Conservation (phyloP, 2,113 vertebrate species). For the Ovis canadensis region DNA sequence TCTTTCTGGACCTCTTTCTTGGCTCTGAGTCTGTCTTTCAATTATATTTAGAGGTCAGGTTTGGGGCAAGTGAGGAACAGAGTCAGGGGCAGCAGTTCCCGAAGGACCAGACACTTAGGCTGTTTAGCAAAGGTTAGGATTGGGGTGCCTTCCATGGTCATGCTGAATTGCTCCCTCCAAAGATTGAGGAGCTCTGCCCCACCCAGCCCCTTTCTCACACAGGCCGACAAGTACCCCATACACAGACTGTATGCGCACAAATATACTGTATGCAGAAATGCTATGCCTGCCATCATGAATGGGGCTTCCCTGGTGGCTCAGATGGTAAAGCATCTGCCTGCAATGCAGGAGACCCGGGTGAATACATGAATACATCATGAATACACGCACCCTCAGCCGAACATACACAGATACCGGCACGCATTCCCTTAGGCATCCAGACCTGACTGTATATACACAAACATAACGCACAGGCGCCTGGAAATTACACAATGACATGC, state of each 20-base stretch:
- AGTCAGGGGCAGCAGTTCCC: background rate
- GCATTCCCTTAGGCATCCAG: background rate
- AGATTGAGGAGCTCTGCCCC: background rate
- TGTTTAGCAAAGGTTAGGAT: background rate
- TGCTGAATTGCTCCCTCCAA: background rate
- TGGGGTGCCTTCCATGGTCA: background rate
- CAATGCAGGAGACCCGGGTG: too few species aligned
- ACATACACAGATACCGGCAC: background rate
- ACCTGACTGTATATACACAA: background rate
- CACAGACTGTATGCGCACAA: background rate
- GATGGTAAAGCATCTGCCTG: too few species aligned
- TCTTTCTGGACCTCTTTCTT: background rate
- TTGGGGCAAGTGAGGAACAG: background rate
- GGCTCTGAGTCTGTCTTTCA: background rate
- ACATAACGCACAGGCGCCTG: background rate
- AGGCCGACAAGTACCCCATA: too few species aligned
- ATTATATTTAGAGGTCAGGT: background rate
- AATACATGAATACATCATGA: background rate
- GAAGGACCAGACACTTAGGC: background rate
- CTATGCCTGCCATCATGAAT: background rate
- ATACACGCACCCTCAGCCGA: background rate
- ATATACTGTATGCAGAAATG: background rate
- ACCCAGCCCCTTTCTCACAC: background rate
- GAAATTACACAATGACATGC: background rate
- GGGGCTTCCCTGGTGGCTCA: too few species aligned